A percentile compares a stretch with the other conserved stretches of the same genome.
These are phyloP conservation scores for Ganaspis brasiliensis DNA, from an alignment of 2,888 invertebrate genomes.

Conservation along the genomic window DNA sequence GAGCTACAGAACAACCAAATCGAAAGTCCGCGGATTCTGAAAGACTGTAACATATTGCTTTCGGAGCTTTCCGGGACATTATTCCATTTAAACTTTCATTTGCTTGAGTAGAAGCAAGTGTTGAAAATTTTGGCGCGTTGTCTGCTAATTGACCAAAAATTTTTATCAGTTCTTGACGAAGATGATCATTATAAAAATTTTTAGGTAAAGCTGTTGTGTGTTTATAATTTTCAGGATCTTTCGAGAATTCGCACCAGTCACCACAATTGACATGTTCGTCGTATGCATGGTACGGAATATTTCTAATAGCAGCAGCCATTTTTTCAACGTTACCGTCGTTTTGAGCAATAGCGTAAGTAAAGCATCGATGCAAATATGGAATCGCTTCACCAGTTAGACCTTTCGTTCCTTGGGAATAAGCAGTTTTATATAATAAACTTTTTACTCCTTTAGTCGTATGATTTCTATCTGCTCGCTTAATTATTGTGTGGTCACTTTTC, in stretches of 20 bases:
- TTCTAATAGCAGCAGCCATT: conserved; percentile 38
- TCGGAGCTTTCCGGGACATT: conserved; percentile 55
- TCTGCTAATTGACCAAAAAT: conserved; percentile 41
- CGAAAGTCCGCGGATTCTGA: conserved; percentile 53
- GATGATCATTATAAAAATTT: conserved; percentile 43
- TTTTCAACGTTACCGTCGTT: conserved; percentile 45
- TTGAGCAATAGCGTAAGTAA: conserved; percentile 48
- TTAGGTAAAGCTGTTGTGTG: conserved; percentile 48
- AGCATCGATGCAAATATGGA: conserved; percentile 46
- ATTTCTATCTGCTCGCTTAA: conserved; percentile 14
- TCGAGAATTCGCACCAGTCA: conserved; percentile 43
- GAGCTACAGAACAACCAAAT: conserved; percentile 51
- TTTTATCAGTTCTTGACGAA: conserved; percentile 36
- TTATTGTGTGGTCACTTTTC: conserved; percentile 7
- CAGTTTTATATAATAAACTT: background rate
- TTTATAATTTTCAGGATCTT: conserved; percentile 44
- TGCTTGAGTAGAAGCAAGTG: conserved; percentile 50
- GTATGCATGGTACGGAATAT: conserved; percentile 51
- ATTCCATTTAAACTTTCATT: conserved; percentile 57
- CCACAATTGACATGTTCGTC: conserved; percentile 48
- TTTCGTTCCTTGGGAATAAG: conserved; percentile 14
- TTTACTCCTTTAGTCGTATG: conserved; percentile 17
- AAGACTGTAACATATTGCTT: conserved; percentile 53
- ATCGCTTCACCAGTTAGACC: conserved; percentile 43
- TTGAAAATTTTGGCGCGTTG: conserved; percentile 46